These are phyloP conservation scores for Lathamus discolor DNA, from an alignment of 2,113 vertebrate genomes.

Conservation along the genomic window DNA sequence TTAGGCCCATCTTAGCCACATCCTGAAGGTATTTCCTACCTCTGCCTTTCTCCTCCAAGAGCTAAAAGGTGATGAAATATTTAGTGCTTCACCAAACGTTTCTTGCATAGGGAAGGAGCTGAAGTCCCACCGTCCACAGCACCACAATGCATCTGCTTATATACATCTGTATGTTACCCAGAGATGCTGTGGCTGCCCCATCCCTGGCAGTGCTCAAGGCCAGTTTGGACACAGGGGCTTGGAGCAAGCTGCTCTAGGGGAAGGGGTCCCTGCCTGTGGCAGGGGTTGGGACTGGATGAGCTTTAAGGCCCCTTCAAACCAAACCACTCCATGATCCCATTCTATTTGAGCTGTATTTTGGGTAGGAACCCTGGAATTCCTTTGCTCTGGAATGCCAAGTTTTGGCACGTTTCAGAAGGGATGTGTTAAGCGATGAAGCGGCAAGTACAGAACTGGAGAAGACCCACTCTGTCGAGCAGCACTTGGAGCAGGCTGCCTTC, in stretches of 20 bases:
- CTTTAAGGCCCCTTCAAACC: neutral
- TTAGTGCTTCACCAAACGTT: neutral
- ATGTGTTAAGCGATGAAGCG: neutral
- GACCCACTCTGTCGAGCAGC: fast-evolving
- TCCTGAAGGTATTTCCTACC: neutral
- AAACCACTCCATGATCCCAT: neutral
- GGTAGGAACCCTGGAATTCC: neutral
- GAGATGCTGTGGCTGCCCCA: neutral
- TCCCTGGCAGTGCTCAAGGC: neutral
- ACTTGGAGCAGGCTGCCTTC: neutral
- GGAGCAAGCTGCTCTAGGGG: neutral
- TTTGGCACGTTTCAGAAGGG: fast-evolving
- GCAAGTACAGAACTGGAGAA: neutral
- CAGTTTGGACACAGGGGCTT: neutral
- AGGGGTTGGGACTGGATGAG: neutral
- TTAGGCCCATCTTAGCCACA: neutral
- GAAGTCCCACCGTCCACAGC: neutral
- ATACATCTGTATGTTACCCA: neutral
- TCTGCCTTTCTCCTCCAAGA: neutral
- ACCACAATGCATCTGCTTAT: neutral
- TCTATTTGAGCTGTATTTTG: neutral
- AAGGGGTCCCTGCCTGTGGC: neutral
- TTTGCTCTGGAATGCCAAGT: neutral
- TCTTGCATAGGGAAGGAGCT: neutral
- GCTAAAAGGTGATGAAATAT: neutral